phyloP scores from a whole-genome alignment of 2,797 vertebrate genomes.

The Basileuterus tristriatus region DNA sequence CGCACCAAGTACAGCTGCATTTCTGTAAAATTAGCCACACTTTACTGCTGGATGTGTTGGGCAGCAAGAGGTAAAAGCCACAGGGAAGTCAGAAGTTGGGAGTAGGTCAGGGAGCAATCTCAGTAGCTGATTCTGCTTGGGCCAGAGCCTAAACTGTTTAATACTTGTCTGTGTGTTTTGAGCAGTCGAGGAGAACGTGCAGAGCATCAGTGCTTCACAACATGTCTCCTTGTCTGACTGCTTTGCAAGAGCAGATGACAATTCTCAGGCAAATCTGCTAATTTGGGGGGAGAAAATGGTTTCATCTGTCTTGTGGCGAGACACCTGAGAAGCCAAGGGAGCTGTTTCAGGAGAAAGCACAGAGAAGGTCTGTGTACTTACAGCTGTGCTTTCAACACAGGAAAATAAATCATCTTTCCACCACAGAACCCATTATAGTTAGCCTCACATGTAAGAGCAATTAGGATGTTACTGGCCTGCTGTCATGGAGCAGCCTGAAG shows the following conservation, averaged over 20 bases:
- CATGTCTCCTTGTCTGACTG: neutral
- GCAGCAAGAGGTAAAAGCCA: neutral
- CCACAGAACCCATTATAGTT: slow-evolving; percentile 7
- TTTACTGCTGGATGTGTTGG: neutral
- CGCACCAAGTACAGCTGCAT: neutral
- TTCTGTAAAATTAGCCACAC: neutral
- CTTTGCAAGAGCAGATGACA: slow-evolving; percentile 3
- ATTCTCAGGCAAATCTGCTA: slow-evolving; percentile 24
- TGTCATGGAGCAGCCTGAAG: neutral
- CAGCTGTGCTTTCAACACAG: slow-evolving; percentile 46
- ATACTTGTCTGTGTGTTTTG: neutral
- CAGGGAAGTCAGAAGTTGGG: neutral
- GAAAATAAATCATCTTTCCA: slow-evolving; percentile 40
- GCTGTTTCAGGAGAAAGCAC: slow-evolving; percentile 15
- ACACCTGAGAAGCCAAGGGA: slow-evolving; percentile 50
- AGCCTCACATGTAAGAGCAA: slow-evolving; percentile 10
- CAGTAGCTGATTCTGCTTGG: neutral
- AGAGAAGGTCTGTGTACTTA: slow-evolving; percentile 41
- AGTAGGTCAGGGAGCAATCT: neutral
- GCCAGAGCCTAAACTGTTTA: neutral
- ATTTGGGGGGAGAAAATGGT: slow-evolving; percentile 5
- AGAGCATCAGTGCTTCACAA: neutral
- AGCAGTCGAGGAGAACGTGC: neutral
- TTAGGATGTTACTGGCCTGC: neutral
- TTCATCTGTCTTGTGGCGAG: neutral